phyloP scores from a whole-genome alignment of 2,888 invertebrate genomes.

The Brenthis ino region DNA sequence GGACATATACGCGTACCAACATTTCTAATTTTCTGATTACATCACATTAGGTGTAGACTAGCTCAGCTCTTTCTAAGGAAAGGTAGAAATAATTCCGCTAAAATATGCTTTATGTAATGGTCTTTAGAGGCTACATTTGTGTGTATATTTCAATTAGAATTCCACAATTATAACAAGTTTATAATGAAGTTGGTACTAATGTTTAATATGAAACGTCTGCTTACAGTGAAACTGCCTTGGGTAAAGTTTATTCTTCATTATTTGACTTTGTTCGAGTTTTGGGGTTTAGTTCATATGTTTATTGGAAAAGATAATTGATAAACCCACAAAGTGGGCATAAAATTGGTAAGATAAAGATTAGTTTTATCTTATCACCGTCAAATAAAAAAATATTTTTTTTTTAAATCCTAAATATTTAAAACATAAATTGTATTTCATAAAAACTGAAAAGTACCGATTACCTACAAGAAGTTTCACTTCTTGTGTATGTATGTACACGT shows the following conservation, averaged over 20 bases:
- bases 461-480: too few species aligned
- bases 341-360: too few species aligned
- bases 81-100: neutral
- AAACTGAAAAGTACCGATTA: too few species aligned
- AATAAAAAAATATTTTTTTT: too few species aligned
- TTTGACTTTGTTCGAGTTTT: constrained; percentile 26
- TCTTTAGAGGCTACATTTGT: constrained; percentile 11
- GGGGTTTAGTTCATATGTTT: constrained; percentile 9
- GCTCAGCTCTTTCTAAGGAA: constrained; percentile 12
- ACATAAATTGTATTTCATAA: too few species aligned
- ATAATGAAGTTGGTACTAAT: constrained; percentile 35
- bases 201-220: constrained; percentile 31
- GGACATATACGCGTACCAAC: neutral
- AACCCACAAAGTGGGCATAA: too few species aligned
- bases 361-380: too few species aligned
- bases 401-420: too few species aligned
- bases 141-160: constrained; percentile 21
- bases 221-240: constrained; percentile 34
- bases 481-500: too few species aligned
- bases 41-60: constrained; percentile 16
- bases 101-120: neutral
- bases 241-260: constrained; percentile 38
- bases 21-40: constrained; percentile 21
- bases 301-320: constrained; percentile 5
- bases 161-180: constrained; percentile 34